Evolutionary conservation across 2,888 invertebrate species (phyloP), one percentile per base, ranked within the genome.

Genomic region (Caenorhabditis afra): DNA sequence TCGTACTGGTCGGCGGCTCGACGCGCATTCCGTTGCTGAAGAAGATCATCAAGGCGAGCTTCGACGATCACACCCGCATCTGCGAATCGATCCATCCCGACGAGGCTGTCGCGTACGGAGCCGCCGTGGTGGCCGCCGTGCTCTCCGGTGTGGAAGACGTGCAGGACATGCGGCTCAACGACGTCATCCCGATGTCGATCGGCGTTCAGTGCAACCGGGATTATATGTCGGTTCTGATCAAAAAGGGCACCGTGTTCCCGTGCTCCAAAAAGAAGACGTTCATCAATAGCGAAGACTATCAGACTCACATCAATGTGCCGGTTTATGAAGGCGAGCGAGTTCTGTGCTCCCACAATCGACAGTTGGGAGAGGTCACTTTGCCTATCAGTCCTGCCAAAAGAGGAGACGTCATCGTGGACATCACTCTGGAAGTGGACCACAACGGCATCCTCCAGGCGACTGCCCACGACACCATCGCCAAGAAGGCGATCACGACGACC

Each of bases 81-180:
- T 81, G 74, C 76, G 83, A 65, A 83, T 99, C 91, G 97, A 99
- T 92, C 97, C 98, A 65, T 98, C 99, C 80, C 10, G 80, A 80
- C 91, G 98, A 98, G 91, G 97, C 98, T 87, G 98, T 98, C 70
- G 97, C 97, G 57, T 97, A 96, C 91, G 97, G 98, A 89, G 97
- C 97, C 41, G 97, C 97, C 82, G 97, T 98, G 7, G 97, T 98
- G 92, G 97, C 96, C 90, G 98, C 87, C 29, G 82, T 87, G 44
- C 65, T 87, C n/a, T 78, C 83, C 20, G 87, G 79, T 1, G 80
- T 66, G 0, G 80, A 80, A 45, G 80, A 80, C 18, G 70, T 80
- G 10, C 75, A 80, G 59, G 75, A 80, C 45, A 71, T 80, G 75
- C 55, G 66, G 3, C 16, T 80, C n/a, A 66, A 45, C 20, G 80